These are phyloP conservation scores for Rhadina sibilatrix DNA, from an alignment of 2,113 vertebrate species.

Conservation along the genomic window DNA sequence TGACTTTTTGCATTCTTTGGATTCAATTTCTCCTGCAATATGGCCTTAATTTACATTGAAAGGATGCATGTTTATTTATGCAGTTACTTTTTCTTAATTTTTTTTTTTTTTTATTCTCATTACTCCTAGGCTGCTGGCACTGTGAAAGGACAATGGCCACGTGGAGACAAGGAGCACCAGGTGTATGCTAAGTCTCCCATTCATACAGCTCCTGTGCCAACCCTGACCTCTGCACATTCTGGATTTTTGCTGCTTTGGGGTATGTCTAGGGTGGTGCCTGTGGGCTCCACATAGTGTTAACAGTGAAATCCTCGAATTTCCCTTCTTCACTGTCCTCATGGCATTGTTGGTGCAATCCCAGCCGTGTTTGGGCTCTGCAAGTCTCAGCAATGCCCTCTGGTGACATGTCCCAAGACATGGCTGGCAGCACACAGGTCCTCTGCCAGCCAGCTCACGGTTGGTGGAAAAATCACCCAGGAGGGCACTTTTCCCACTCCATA, in stretches of 20 bases:
- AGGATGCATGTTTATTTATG: background rate
- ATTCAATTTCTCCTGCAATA: slow-evolving; percentile 21
- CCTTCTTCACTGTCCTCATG: background rate
- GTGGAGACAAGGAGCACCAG: accelerated
- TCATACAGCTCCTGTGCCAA: accelerated
- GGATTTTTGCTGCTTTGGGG: background rate
- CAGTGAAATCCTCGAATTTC: background rate
- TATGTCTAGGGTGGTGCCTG: background rate
- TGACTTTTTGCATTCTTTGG: slow-evolving; percentile 21
- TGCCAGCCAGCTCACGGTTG: background rate
- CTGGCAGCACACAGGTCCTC: background rate
- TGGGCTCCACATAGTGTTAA: background rate
- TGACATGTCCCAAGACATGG: background rate
- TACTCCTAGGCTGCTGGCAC: background rate
- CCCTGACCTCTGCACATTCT: accelerated
- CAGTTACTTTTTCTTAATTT: background rate
- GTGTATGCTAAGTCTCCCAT: background rate
- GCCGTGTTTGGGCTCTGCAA: background rate
- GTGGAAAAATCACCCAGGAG: background rate
- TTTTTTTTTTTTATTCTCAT: background rate
- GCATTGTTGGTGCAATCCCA: background rate
- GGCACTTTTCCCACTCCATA: background rate
- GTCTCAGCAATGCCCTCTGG: slow-evolving; percentile 2
- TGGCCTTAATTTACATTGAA: slow-evolving; percentile 2
- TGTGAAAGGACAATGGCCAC: accelerated